Base-by-base conservation (phyloP, 2,113 vertebrate species). In the Pongo pygmaeus region DNA sequence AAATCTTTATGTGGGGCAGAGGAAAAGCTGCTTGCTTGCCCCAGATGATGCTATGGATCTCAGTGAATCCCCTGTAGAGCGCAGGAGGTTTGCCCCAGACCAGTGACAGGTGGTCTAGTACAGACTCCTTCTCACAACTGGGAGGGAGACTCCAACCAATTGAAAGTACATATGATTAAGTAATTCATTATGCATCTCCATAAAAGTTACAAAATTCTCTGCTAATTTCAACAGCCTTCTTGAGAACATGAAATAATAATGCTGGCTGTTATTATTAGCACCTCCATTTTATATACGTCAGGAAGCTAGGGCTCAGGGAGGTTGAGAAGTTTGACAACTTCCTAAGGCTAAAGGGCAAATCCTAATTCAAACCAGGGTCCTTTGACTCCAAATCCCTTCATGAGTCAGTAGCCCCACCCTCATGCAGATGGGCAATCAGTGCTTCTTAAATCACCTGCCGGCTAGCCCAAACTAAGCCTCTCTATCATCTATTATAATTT, bases 41-140 rank as follows among this genome's bases (percentile, higher is more conserved):
- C 35, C 83, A 18, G 4, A 32, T 70, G 20, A 85, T 38, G 12
- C 84, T 0, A 6, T 55, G 40, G 16, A 18, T 78, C 46, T 59
- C 22, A 79, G 38, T 6, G 43, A 27, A 8, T 79, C 67, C 81
- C 22, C 32, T 6, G 9, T 83, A 7, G 27, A 69, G 5, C 13
- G 4, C 22, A 46, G 50, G 27, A 83, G 10, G 17, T 17, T 89
- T 79, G 13, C 18, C n/a, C 6, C 10, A 84, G 13, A 38, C 38
- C n/a, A 77, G 43, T 43, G 9, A 48, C 55, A 93, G 23, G 32
- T 91, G 23, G 30, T 80, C 67, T 64, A 23, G 30, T 50, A 43
- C 6, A 67, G 67, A 88, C 2, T 5, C 4, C 4, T 75, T 0
- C 18, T 14, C 25, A 43, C n/a, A 6, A 16, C 0, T 46, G 17